phyloP scores from a whole-genome alignment of 2,797 vertebrate genomes.

The Crypturellus tataupa region DNA sequence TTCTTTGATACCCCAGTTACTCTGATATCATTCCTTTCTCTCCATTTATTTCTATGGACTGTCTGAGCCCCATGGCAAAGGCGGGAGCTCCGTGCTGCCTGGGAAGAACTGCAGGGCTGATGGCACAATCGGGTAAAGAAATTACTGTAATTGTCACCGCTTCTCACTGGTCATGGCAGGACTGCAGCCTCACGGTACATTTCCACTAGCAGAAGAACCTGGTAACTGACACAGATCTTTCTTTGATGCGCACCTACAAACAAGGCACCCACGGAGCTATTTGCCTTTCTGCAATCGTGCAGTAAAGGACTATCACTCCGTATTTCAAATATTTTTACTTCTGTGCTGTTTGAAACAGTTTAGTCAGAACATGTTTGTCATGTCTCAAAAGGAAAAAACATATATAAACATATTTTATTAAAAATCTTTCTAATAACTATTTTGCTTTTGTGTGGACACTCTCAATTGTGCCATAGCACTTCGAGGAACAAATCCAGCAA shows the following conservation, averaged over 20 bases:
- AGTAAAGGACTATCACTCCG: not conserved
- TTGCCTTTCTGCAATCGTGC: not conserved
- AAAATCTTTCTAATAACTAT: not conserved
- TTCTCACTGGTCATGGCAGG: not conserved
- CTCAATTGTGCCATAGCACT: not conserved
- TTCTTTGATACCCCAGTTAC: not conserved
- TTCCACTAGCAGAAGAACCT: not conserved
- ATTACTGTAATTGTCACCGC: not conserved
- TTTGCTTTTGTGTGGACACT: not conserved
- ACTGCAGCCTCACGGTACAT: not conserved
- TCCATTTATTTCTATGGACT: not conserved
- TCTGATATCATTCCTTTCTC: not conserved
- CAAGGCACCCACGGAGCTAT: not conserved
- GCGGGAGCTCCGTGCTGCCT: not conserved
- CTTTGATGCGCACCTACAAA: conserved; percentile 18
- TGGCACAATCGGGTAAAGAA: not conserved
- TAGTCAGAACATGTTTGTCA: not conserved
- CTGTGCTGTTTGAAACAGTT: not conserved
- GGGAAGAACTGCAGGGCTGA: not conserved
- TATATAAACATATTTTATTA: no score
- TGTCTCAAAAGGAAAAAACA: not conserved
- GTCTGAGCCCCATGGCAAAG: not conserved
- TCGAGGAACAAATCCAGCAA: not conserved
- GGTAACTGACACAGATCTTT: not conserved
- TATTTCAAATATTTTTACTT: conserved; percentile 20